phyloP scores from a whole-genome alignment of 2,113 vertebrate species.

The Craseonycteris thonglongyai region DNA sequence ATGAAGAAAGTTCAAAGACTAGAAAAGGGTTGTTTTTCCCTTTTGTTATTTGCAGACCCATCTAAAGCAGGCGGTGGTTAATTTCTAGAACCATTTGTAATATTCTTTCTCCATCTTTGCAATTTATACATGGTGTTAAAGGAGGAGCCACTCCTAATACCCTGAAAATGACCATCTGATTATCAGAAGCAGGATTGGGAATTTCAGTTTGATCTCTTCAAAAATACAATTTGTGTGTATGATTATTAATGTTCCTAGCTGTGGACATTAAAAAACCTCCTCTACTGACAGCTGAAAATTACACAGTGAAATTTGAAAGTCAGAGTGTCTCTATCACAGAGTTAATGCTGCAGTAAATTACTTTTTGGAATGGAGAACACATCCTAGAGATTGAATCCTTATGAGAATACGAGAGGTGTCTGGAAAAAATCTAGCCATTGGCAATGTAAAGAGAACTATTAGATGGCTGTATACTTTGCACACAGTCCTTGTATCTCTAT shows the following conservation, averaged over 20 bases:
- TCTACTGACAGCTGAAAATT: neutral
- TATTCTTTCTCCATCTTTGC: neutral
- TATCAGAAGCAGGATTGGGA: neutral
- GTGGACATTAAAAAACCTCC: neutral
- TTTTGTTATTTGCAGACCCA: neutral
- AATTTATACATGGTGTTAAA: neutral
- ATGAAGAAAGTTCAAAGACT: neutral
- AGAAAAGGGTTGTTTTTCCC: neutral
- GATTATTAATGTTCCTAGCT: neutral
- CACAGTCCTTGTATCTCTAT: too few relatives aligned
- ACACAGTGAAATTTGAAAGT: slow-evolving; percentile 28
- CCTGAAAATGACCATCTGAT: neutral
- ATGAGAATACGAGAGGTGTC: too few relatives aligned
- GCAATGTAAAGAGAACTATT: too few relatives aligned
- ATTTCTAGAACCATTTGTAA: slow-evolving; percentile 10
- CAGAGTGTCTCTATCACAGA: neutral
- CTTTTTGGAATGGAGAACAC: slow-evolving; percentile 8
- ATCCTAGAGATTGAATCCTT: neutral
- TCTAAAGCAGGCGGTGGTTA: neutral
- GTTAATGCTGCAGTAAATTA: neutral
- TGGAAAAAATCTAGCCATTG: too few relatives aligned
- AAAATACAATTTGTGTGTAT: neutral
- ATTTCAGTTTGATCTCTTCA: slow-evolving; percentile 24
- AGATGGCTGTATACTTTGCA: too few relatives aligned
- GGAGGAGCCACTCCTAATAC: neutral